These are phyloP conservation scores for Lutraria rhynchaena DNA, from an alignment of 1,140 invertebrate species.

Conservation along the genomic window DNA sequence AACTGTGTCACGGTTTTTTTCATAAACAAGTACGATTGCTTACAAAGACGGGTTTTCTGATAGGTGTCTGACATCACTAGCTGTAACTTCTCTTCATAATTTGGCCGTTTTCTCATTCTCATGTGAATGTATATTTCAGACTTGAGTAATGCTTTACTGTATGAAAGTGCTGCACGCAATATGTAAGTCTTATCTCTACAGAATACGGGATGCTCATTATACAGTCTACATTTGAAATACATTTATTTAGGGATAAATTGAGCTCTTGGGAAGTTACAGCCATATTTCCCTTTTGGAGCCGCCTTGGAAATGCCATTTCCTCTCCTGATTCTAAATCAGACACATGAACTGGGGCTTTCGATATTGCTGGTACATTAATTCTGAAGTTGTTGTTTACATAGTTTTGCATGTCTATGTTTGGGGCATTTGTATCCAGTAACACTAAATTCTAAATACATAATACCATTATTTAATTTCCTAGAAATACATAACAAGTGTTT, in stretches of 20 bases:
- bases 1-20: constrained; percentile 50
- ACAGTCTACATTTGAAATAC: constrained; percentile 18
- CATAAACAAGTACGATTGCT: constrained; percentile 53
- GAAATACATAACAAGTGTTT: too few species aligned
- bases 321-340: too few species aligned
- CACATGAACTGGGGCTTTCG: too few species aligned
- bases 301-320: constrained; percentile 32
- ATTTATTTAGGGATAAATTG: neutral
- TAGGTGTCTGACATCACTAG: too few species aligned
- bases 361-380: too few species aligned
- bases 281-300: constrained; percentile 13
- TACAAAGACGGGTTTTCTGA: too few species aligned
- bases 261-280: neutral
- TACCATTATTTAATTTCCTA: too few species aligned
- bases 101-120: constrained; percentile 17
- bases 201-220: constrained; percentile 14
- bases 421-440: too few species aligned
- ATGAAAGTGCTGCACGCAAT: constrained; percentile 31
- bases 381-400: too few species aligned
- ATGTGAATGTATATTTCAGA: constrained; percentile 27
- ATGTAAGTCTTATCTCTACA: constrained; percentile 26
- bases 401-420: too few species aligned
- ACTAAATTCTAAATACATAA: too few species aligned
- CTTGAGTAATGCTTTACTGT: constrained; percentile 29
- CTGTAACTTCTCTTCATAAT: too few species aligned